These are phyloP conservation scores for Solenopsis fugax DNA, from an alignment of 1,140 invertebrate genomes.

Conservation along the genomic window DNA sequence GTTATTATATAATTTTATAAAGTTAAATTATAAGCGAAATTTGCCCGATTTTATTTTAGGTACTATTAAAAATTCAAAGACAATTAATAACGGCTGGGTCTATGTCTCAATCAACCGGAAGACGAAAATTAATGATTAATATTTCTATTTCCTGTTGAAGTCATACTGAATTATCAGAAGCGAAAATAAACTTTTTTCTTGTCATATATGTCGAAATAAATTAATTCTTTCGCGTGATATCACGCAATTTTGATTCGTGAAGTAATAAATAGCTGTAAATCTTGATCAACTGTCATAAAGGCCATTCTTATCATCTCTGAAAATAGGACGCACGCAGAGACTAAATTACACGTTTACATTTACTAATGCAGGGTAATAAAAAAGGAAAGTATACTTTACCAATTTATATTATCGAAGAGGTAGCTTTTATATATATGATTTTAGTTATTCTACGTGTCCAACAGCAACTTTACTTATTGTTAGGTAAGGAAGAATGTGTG, in stretches of 20 bases:
- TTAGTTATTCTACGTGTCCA: too few species aligned
- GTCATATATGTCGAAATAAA: background rate
- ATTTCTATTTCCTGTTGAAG: background rate
- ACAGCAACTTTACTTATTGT: too few species aligned
- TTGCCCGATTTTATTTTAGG: background rate
- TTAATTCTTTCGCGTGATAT: slow-evolving; percentile 13
- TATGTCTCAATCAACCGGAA: background rate
- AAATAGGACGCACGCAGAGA: slow-evolving; percentile 13
- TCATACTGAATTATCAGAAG: background rate
- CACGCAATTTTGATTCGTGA: slow-evolving; percentile 7
- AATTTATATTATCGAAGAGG: background rate
- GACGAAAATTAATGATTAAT: background rate
- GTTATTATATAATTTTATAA: background rate
- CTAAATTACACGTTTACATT: slow-evolving; percentile 17
- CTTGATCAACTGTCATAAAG: slow-evolving; percentile 2
- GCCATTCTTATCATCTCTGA: slow-evolving; percentile 6
- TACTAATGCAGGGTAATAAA: background rate
- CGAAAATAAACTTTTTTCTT: background rate
- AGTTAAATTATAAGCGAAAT: background rate
- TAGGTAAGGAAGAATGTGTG: too few species aligned
- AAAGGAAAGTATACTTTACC: background rate
- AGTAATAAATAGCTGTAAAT: slow-evolving; percentile 17
- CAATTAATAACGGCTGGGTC: background rate
- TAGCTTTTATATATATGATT: too few species aligned
- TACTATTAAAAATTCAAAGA: background rate